Conservation (phyloP, 37 sponge, comb jelly and placozoan species). For the Lycopodina hypogea region DNA sequence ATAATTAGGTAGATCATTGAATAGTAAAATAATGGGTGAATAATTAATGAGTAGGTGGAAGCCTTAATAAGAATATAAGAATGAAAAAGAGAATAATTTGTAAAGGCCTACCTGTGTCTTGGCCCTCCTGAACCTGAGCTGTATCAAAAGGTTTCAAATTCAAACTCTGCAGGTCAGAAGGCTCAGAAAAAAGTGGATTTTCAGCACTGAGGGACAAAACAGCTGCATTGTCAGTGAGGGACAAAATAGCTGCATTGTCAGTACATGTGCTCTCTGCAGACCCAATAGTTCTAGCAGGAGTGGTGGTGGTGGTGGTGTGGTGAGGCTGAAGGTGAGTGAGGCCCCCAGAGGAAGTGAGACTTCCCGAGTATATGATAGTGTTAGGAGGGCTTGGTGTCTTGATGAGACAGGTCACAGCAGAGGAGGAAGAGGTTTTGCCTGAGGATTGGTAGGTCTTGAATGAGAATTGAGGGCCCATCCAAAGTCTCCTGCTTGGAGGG, state of each 20-base stretch:
- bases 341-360: slow-evolving; percentile 8
- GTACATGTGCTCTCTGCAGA: background rate
- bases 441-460: slow-evolving; percentile 66
- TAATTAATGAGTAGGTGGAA: no score
- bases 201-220: slow-evolving; percentile 21
- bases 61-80: no score
- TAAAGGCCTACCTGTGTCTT: slow-evolving; percentile 5
- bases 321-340: background rate
- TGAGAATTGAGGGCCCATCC: slow-evolving; percentile 99
- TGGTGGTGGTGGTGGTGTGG: background rate
- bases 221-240: no score
- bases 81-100: no score
- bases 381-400: slow-evolving; percentile 34
- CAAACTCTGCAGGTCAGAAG: slow-evolving; percentile 7
- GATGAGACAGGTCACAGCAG: background rate
- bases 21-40: no score
- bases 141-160: slow-evolving; percentile 6
- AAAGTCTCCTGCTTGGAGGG: slow-evolving; percentile 85
- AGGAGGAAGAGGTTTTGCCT: background rate
- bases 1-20: no score
- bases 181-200: slow-evolving; percentile 20
- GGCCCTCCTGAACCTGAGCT: background rate
- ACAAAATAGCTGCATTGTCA: background rate
- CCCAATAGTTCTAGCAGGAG: background rate
- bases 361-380: slow-evolving; percentile 29